phyloP scores from a whole-genome alignment of 1,140 invertebrate genomes.

The Aricia agestis region DNA sequence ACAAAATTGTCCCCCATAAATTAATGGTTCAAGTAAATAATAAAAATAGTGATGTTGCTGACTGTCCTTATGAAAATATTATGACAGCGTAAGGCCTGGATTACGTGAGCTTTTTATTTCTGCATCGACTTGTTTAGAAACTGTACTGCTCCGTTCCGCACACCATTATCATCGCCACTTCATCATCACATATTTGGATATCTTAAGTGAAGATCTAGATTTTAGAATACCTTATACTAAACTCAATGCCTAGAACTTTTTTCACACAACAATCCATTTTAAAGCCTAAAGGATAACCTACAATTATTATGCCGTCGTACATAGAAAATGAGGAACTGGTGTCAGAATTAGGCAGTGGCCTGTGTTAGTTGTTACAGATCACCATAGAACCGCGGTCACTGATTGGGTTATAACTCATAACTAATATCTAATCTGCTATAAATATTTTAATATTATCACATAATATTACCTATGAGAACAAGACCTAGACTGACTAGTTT shows the following conservation, averaged over 20 bases:
- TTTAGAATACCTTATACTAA: neutral
- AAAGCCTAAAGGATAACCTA: too few species aligned
- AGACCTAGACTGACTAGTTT: too few species aligned
- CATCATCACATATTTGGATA: neutral
- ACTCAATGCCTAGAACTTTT: neutral
- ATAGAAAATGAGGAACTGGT: too few species aligned
- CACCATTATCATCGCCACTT: neutral
- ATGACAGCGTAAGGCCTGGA: slow-evolving; percentile 6
- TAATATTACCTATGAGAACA: too few species aligned
- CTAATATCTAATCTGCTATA: too few species aligned
- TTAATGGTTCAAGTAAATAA: neutral
- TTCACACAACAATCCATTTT: too few species aligned
- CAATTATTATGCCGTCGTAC: too few species aligned
- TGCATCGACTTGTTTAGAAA: slow-evolving; percentile 1
- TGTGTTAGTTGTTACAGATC: too few species aligned
- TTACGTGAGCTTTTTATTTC: slow-evolving; percentile 10
- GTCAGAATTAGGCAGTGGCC: too few species aligned
- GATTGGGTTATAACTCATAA: too few species aligned
- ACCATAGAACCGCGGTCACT: too few species aligned
- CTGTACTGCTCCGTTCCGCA: neutral
- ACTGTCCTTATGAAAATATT: neutral
- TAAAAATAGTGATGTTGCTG: neutral
- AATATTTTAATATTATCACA: too few species aligned
- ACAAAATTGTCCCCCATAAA: neutral
- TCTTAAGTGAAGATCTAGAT: neutral